Base-by-base conservation (phyloP, 2,888 invertebrate species). In the Odontocolon sp. region DNA sequence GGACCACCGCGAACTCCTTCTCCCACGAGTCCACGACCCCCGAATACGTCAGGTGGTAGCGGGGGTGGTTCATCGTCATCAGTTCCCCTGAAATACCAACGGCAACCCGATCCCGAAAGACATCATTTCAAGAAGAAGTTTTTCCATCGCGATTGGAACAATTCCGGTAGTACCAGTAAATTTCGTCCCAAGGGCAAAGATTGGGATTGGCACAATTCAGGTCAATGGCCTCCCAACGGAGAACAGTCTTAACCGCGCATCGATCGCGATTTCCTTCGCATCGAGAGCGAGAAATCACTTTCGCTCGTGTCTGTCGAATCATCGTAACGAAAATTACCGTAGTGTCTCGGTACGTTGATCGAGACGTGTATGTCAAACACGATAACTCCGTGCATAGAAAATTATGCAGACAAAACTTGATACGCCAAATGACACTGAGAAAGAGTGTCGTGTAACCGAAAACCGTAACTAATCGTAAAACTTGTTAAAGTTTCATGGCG, bases 111-210 rank as follows among this genome's bases (percentile, higher is more conserved):
- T 83, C 82, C 87, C 40, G 88, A 89, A 57, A 84, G 89, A 33
- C 93, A 93, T 82, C 95, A 95, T 91, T 96, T 96, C 91, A 96
- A 96, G 91, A 96, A 96, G 92, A 96, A 96, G 87, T 95, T 95
- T 91, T 96, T 96, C 91, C 95, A 95, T 82, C 92, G 94, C 87
- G 95, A 93, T 68, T 90, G 89, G 89, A 87, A 84, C 72, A 88
- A 87, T 66, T 82, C 87, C 16, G 79, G 79, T 23, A 85, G 87
- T 56, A 86, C 93, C 83, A 93, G 93, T 74, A 94, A 94, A 87
- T 94, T 94, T 90, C 92, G 94, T 78, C 94, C 94, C 2, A 95
- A 95, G 86, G 94, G 94, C 72, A 95, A 95, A 87, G 94, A 94
- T 85, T 95, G 94, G 94, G 93, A 94, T 87, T 94, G 94, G 94